Conservation (phyloP, 2,113 vertebrate genomes). For the Chaetodon auriga region DNA sequence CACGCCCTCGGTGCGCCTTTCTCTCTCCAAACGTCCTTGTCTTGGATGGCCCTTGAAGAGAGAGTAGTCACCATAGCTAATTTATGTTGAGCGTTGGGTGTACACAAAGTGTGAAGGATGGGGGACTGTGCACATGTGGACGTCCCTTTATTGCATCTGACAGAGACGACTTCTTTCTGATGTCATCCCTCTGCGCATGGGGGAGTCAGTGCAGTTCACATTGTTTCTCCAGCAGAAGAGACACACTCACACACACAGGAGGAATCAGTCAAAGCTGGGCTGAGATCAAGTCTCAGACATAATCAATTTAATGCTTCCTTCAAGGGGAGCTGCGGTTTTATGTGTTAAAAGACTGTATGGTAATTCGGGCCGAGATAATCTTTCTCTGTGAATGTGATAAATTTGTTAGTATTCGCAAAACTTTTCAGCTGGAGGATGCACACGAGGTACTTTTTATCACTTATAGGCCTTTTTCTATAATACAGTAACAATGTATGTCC, state of each 20-base stretch:
- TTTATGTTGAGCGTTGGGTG: slow-evolving; percentile 71
- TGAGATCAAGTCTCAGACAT: slow-evolving; percentile 60
- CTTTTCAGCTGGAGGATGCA: slow-evolving; percentile 23
- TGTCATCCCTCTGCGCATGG: slow-evolving; percentile 64
- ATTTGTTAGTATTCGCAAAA: slow-evolving; percentile 39
- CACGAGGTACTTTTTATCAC: background rate
- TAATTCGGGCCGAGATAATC: slow-evolving; percentile 53
- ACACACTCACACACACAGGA: slow-evolving; percentile 26
- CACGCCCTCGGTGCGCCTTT: background rate
- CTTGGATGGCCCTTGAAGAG: slow-evolving; percentile 51
- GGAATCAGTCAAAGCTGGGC: slow-evolving; percentile 59
- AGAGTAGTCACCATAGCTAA: slow-evolving; percentile 65
- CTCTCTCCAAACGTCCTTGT: slow-evolving; percentile 34
- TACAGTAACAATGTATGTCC: background rate
- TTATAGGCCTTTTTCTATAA: background rate
- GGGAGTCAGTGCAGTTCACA: slow-evolving; percentile 67
- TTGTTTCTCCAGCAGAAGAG: slow-evolving; percentile 60
- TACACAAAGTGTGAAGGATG: slow-evolving; percentile 68
- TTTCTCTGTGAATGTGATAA: slow-evolving; percentile 38
- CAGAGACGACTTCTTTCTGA: slow-evolving; percentile 79
- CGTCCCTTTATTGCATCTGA: slow-evolving; percentile 78
- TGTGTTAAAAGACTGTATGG: slow-evolving; percentile 35
- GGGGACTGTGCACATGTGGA: slow-evolving; percentile 57
- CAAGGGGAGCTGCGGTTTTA: slow-evolving; percentile 48
- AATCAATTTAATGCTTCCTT: slow-evolving; percentile 54